Conservation (phyloP, 2,797 vertebrate species). For the Phataginus tetradactyla region DNA sequence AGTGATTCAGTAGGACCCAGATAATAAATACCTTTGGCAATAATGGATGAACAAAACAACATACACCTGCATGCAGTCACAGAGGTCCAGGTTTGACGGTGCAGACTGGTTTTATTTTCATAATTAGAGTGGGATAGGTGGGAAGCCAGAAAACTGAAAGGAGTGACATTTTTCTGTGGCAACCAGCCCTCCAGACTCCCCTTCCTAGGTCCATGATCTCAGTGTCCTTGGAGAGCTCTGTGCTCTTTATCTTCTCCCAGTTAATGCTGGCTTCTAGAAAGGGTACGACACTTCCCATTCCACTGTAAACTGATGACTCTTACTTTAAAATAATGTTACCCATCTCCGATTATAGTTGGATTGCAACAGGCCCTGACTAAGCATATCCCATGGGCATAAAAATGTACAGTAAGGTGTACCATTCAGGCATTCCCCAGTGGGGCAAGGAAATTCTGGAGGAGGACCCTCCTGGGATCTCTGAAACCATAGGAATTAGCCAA, state of each 20-base stretch:
- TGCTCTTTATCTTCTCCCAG: not conserved
- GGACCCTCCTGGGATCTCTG: not conserved
- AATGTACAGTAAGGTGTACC: not conserved
- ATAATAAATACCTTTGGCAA: conserved; percentile 45
- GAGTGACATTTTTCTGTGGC: not conserved
- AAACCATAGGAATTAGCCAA: not conserved
- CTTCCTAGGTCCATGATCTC: not conserved
- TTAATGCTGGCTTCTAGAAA: not conserved
- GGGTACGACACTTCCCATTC: not conserved
- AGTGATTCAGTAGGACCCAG: conserved; percentile 11
- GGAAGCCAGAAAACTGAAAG: not conserved
- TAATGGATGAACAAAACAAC: conserved; percentile 30
- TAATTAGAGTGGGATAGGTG: not conserved
- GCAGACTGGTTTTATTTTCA: conserved; percentile 3
- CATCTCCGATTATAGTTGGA: not conserved
- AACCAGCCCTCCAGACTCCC: not conserved
- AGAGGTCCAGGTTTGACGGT: not conserved
- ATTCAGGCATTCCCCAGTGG: not conserved
- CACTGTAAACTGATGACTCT: not conserved
- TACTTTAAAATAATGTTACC: not conserved
- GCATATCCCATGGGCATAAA: not conserved
- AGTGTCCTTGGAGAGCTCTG: not conserved
- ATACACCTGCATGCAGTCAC: not conserved
- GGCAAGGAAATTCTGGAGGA: not conserved
- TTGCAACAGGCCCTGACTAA: not conserved